Evolutionary conservation across 23 tunicate genomes (phyloP).

Genomic region (Corella eumyota): DNA sequence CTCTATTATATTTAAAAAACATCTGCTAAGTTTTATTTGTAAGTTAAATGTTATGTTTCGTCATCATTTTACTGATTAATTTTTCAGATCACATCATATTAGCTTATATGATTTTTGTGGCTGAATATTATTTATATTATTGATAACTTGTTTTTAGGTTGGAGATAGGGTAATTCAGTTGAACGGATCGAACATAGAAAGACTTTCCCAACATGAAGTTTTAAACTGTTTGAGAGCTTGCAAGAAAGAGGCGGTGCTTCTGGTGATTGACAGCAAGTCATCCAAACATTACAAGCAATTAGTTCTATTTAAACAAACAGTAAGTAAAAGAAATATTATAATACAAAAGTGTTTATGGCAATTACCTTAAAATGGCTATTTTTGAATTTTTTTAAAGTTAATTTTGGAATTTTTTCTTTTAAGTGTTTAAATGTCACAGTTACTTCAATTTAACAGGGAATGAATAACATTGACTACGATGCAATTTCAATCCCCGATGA

Average conservation of each 20-base stretch:
- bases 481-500: conserved; percentile 77
- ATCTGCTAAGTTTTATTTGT: too few relatives aligned
- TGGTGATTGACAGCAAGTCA: conserved; percentile 82
- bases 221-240: conserved; percentile 43
- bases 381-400: too few relatives aligned
- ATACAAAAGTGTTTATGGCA: neutral
- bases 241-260: conserved; percentile 67
- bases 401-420: neutral
- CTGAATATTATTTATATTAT: too few relatives aligned
- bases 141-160: conserved; percentile 15
- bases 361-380: conserved; percentile 3
- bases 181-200: conserved; percentile 68
- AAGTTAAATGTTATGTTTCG: too few relatives aligned
- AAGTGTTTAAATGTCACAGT: neutral
- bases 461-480: conserved; percentile 73
- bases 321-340: conserved; percentile 15
- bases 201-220: conserved; percentile 30
- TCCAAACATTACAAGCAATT: conserved; percentile 82
- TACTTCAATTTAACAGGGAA: too few relatives aligned
- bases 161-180: conserved; percentile 89
- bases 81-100: too few relatives aligned
- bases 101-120: too few relatives aligned
- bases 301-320: conserved; percentile 61
- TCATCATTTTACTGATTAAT: too few relatives aligned
- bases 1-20: too few relatives aligned